Evolutionary conservation across 1,140 invertebrate species (phyloP).

Genomic region (Geopemphigus sp.): DNA sequence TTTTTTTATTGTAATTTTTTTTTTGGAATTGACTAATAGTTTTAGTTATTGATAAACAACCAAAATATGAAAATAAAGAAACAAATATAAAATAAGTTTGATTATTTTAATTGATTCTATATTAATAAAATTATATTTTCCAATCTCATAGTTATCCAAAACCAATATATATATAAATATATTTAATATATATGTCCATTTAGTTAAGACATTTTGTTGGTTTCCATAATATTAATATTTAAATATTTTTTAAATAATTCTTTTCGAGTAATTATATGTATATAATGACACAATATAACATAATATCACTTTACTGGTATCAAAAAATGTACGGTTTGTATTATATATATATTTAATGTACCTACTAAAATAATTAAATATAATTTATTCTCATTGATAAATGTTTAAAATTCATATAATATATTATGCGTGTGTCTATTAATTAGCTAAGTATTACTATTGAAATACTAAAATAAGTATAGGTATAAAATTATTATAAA

Average conservation of each 20-base stretch:
- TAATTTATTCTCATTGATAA: not conserved
- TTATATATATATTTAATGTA: conserved; percentile 5
- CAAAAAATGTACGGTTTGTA: not conserved
- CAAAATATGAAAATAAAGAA: conserved; percentile 12
- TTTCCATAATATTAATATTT: not conserved
- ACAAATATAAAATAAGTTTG: conserved; percentile 25
- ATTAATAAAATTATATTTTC: conserved; percentile 42
- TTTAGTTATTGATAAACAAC: conserved; percentile 8
- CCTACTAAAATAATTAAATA: not conserved
- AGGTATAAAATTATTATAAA: not conserved
- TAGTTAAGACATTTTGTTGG: conserved; percentile 9
- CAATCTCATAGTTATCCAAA: conserved; percentile 27
- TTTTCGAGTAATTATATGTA: not conserved
- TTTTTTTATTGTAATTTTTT: not conserved
- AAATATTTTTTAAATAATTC: not conserved
- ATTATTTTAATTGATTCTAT: not conserved
- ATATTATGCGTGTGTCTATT: not conserved
- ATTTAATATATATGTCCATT: not conserved
- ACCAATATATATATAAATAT: no score
- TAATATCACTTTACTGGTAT: no score
- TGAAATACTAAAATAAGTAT: not conserved
- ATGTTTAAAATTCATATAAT: not conserved
- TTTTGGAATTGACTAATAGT: not conserved
- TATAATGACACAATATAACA: not conserved
- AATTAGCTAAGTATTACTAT: not conserved